Base-by-base conservation (phyloP, 1,140 invertebrate genomes). In the Drosophila persimilis region DNA sequence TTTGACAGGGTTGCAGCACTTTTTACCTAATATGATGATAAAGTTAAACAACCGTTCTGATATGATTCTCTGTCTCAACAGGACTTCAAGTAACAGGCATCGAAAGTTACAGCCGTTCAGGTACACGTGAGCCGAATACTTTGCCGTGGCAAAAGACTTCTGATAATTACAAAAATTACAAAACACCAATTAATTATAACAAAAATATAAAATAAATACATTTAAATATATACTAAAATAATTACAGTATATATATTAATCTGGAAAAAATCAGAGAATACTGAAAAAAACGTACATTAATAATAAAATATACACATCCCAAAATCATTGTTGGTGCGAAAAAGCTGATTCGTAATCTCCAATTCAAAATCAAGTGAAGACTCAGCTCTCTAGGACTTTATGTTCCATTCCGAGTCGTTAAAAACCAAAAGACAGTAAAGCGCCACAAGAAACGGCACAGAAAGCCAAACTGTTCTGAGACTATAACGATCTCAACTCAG, bases 31-130 rank as follows among this genome's bases (percentile, higher is more conserved):
- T 43, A 43, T 15, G n/a, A 39, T 61, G 29, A 13, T 39, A 55
- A 26, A 50, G n/a, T 50, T 17, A 35, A 31, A n/a, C 7, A n/a
- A 29, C 7, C 47, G 8, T 13, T 24, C 8, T 46, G 35, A 4
- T 41, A 41, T 50, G 41, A 24, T 22, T 53, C 56, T 50, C 44
- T 73, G 73, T 73, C 67, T 78, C 92, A 92, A 83, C 93, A 97
- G 96, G 95, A 96, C 95, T 95, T 96, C 96, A 95, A 97, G 96
- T 94, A 97, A 97, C 94, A 96, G 96, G 94, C 97, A 97, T 95
- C 95, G 97, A 94, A 98, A 97, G 94, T 94, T 97, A 92, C 96
- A 97, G 93, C 96, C 96, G 92, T 96, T 97, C 94, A 96, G 96
- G 94, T 96, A 97, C 95, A 97, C 96, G 96, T 97, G 96, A 97